Evolutionary conservation across 2,113 vertebrate genomes (phyloP), one percentile per base, ranked within the genome.

Genomic region (Fulmarus glacialis): DNA sequence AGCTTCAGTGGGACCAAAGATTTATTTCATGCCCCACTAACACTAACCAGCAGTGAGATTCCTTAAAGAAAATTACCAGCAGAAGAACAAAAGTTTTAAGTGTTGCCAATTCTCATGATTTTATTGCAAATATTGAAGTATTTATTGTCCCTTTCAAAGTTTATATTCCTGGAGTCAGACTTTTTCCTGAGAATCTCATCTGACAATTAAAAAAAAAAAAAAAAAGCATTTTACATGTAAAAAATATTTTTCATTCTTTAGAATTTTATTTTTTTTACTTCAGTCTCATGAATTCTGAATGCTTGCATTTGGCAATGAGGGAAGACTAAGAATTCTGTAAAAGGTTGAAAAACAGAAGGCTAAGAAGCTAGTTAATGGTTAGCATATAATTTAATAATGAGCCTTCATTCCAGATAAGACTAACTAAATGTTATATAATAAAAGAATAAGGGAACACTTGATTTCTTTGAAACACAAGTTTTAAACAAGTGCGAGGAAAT

Each of bases 221-320:
- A 18, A 38, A n/a, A 7, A 16, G 26, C 9, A 0, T 34, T 73
- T 68, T 47, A 29, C 1, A 4, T 11, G 4, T 38, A 15, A 12
- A 26, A 78, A 60, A 12, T 53, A 32, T 40, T 34, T 63, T 73
- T 91, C 2, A 50, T 66, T 66, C 11, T 60, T 47, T 14, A 58
- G 11, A 42, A 22, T 45, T 45, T 50, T 50, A 23, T 58, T 40
- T 15, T 16, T n/a, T 29, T 17, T 72, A 43, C 5, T 89, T 73
- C 42, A 38, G 18, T 72, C 24, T 80, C 29, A 20, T 68, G 11
- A 89, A 50, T 87, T 89, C 38, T 82, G 42, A 73, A 55, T 66
- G 30, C 6, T 79, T 58, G n/a, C 32, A n/a, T 90, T 91, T 79
- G 9, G 3, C 32, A 62, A 22, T 52, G 22, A 48, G 21, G 8